Evolutionary conservation across 2,888 invertebrate species (phyloP).

Genomic region (Furcula furcula): DNA sequence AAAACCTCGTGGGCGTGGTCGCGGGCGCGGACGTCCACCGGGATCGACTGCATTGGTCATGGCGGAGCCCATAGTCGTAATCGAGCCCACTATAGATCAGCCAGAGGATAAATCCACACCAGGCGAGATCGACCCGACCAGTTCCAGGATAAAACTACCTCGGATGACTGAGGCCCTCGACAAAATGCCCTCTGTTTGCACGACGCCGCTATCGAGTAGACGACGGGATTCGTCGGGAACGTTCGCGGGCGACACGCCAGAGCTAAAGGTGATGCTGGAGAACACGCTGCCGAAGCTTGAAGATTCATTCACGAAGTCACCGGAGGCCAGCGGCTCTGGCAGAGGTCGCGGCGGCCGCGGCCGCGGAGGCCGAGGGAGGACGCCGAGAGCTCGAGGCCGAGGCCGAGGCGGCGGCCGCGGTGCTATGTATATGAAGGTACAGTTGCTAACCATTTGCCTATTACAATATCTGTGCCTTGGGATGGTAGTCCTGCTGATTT

Average conservation of each 20-base stretch:
- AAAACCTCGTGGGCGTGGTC: slow-evolving; percentile 62
- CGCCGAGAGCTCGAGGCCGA: slow-evolving; percentile 54
- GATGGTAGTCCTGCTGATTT: no score
- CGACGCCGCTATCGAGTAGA: slow-evolving; percentile 61
- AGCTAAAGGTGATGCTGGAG: slow-evolving; percentile 41
- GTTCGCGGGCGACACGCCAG: slow-evolving; percentile 38
- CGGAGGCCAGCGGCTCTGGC: slow-evolving; percentile 32
- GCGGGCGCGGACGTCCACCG: slow-evolving; percentile 52
- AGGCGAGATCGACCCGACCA: slow-evolving; percentile 63
- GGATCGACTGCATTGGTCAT: slow-evolving; percentile 25
- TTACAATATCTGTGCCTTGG: no score
- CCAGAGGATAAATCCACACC: slow-evolving; percentile 7
- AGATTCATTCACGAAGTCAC: slow-evolving; percentile 50
- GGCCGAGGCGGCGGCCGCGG: slow-evolving; percentile 70
- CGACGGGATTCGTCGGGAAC: slow-evolving; percentile 46
- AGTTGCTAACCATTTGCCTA: no score
- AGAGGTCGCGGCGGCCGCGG: slow-evolving; percentile 38
- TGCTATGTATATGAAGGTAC: slow-evolving; percentile 52
- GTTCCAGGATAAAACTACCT: slow-evolving; percentile 71
- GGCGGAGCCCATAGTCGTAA: slow-evolving; percentile 22
- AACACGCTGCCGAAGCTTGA: slow-evolving; percentile 34
- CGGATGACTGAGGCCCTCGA: slow-evolving; percentile 73
- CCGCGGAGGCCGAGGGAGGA: slow-evolving; percentile 39
- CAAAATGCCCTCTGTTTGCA: slow-evolving; percentile 57
- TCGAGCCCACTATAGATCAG: slow-evolving; percentile 19